Conservation (phyloP, 2,888 invertebrate species). For the Bibio marci region DNA sequence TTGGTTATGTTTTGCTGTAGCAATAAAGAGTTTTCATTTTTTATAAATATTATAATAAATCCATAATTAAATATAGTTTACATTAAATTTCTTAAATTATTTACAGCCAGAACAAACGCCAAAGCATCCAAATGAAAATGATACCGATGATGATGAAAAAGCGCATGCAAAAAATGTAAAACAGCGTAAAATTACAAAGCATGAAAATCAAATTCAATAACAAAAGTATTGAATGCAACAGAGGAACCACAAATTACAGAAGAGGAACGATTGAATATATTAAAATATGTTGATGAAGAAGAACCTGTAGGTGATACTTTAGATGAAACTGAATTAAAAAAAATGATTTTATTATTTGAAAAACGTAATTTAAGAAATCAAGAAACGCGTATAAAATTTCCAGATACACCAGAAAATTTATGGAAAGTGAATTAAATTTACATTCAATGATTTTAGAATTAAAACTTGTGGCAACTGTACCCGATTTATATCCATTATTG, state of each 20-base stretch:
- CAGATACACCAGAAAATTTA: conserved; percentile 93
- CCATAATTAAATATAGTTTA: too few species aligned
- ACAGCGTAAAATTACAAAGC: conserved; percentile 39
- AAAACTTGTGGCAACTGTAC: conserved; percentile 86
- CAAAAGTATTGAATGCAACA: conserved; percentile 22
- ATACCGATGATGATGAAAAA: conserved; percentile 43
- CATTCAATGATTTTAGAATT: conserved; percentile 78
- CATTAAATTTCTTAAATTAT: too few species aligned
- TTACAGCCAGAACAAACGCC: conserved; percentile 67
- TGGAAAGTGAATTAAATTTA: conserved; percentile 91
- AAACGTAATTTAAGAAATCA: conserved; percentile 86
- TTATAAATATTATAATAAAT: too few species aligned
- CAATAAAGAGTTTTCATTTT: too few species aligned
- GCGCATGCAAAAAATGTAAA: conserved; percentile 45
- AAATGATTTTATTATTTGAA: conserved; percentile 81
- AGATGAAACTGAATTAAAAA: conserved; percentile 76
- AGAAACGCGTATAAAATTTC: conserved; percentile 96
- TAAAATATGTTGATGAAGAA: conserved; percentile 70
- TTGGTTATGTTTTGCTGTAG: too few species aligned
- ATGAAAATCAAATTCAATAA: conserved; percentile 29
- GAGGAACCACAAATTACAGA: conserved; percentile 47
- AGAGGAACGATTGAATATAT: conserved; percentile 61
- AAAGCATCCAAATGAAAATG: conserved; percentile 40
- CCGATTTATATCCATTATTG: conserved; percentile 82
- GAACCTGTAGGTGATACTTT: conserved; percentile 68